Base-by-base conservation (phyloP, 1,140 invertebrate genomes). In the Ips typographus region DNA sequence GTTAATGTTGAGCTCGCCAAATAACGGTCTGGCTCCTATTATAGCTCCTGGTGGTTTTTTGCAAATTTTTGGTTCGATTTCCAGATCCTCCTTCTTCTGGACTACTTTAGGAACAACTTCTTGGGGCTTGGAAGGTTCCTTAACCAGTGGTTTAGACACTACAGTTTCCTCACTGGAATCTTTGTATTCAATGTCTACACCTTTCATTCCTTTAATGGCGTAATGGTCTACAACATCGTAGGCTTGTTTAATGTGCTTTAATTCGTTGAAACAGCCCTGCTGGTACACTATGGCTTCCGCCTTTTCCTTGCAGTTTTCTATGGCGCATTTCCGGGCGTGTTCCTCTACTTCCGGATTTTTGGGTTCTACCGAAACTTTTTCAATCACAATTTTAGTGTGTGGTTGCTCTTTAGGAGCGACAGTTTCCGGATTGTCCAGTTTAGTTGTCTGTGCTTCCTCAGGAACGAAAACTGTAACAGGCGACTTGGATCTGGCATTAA, bases 21-120 rank as follows among this genome's bases (percentile, higher is more conserved):
- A 80, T 8, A 82, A 58, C 1, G 81, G 80, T 62, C 77, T 73
- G 1, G 80, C 80, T 6, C 81, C 81, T 40, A 78, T 77, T 2
- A 82, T 77, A 4, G 77, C 70, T 66, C 77, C 75, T 4, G 79
- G 80, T 4, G 80, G 75, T 74, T 80, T 81, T 71, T 73, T 78
- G 64, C 72, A 77, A 39, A 49, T 71, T 73, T 73, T 67, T 52
- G 70, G 65, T 60, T 74, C 70, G 8, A 72, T 62, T 40, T 68
- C 71, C 22, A 71, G 59, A 3, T 69, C 59, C 7, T 68, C 65
- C 71, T 71, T 70, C 57, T 61, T 47, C 53, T 60, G 39, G 49
- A 59, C 1, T 40, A 40, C 40, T 58, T 58, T 5, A 37, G 52
- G 6, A 49, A 3, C 37, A 8, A 36, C 37, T 55, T 55, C 6